Evolutionary conservation across 2,888 invertebrate species (phyloP), one percentile per base, ranked within the genome.

Genomic region (Scotopteryx bipunctaria): DNA sequence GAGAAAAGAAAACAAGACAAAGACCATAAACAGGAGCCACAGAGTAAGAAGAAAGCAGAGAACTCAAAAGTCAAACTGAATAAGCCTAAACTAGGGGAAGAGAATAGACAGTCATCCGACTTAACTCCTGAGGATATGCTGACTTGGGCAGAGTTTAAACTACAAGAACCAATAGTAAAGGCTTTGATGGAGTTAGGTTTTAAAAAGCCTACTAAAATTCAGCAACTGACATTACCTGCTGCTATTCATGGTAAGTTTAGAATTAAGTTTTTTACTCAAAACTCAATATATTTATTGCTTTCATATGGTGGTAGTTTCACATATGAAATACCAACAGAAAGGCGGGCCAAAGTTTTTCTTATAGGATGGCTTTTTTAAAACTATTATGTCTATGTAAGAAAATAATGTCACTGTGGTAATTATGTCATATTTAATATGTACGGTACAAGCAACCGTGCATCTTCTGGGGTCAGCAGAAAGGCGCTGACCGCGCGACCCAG

Each of bases 191-290:
- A 96, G 52, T 91, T 94, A 61, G 94, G 94, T 0, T 98, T 98
- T 78, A 88, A 88, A 29, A 87, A 92, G 14, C 99, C 99, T 0
- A 99, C 99, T 0, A 92, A 94, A 66, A 99, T 99, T 71, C 99
- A 99, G 80, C 89, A 93, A 13, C 73, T 95, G 53, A 93, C 95
- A 0, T 84, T 98, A 31, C 96, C 97, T 0, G 92, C 96, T 36
- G 97, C 98, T 23, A 94, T 98, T 67, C 92, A 95, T 73, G 98
- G 97, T 92, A 78, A 65, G 32, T 11, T 2, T 21, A 5, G 2
- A 29, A 15, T 23, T 8, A n/a, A n/a, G n/a, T n/a, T n/a, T n/a
- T n/a, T n/a, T n/a, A n/a, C n/a, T n/a, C n/a, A n/a, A n/a, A n/a
- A n/a, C n/a, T n/a, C n/a, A n/a, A n/a, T n/a, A n/a, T n/a, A n/a